Base-by-base conservation (phyloP, 2,113 vertebrate genomes). In the Dendropsophus ebraccatus region DNA sequence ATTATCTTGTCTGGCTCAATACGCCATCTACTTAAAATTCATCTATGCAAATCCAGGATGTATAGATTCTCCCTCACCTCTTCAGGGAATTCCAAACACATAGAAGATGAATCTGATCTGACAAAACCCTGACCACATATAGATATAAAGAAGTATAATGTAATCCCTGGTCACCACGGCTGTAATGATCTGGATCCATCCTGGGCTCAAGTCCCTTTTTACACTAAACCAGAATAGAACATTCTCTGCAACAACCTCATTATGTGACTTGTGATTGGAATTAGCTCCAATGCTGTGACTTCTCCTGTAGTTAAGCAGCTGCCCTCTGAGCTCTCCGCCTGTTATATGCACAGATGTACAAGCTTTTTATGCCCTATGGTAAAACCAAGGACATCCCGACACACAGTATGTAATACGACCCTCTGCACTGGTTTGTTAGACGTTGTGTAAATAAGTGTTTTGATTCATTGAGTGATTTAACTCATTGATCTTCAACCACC, bases 1-100 rank as follows among this genome's bases (percentile, higher is more conserved):
- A 81, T 87, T 81, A 87, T 74, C 50, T 74, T 37, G 32, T 78
- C 72, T 81, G 60, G 16, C 65, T 78, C 28, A 23, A 30, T 78
- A 60, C 21, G 17, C 49, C 54, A 52, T 45, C 52, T 80, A 58
- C 50, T 72, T 80, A 32, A 37, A 58, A 86, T 86, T 86, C 84
- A 86, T 56, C 30, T n/a, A 72, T 72, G 76, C 32, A 74, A 76
- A 49, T 28, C 19, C 37, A 76, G 35, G 49, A 81, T 72, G 76
- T 62, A 86, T 28, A 21, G 25, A n/a, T 35, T 69, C 23, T 12
- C n/a, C 62, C 60, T 35, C 17, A 45, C 28, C 47, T 65, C 54
- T 23, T 28, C 28, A 47, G 30, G 52, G 54, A 47, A 23, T 28
- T 9, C 23, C 17, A 30, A 28, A 78, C 2, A n/a, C 17, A 41